These are phyloP conservation scores for Caenorhabditis uteleia DNA, from an alignment of 2,888 invertebrate species.

Conservation along the genomic window DNA sequence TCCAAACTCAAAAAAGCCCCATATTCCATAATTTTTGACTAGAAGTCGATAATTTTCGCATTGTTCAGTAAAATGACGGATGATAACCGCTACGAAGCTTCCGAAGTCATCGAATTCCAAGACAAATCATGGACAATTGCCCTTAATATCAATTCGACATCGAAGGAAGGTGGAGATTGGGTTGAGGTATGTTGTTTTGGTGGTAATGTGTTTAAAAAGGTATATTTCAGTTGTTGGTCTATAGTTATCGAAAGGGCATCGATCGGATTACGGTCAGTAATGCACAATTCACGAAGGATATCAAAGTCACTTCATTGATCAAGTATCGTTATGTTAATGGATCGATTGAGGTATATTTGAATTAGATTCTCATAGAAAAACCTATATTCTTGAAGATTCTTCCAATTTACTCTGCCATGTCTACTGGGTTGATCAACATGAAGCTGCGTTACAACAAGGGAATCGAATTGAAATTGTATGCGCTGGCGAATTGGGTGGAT, in stretches of 20 bases:
- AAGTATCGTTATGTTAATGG: slow-evolving; percentile 8
- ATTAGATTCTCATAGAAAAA: no score
- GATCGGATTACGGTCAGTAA: slow-evolving; percentile 1
- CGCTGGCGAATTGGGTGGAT: slow-evolving; percentile 14
- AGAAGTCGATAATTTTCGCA: no score
- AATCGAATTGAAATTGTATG: slow-evolving; percentile 15
- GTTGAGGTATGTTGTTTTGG: neutral
- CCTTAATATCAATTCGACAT: no score
- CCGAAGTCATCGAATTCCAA: no score
- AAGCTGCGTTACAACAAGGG: slow-evolving; percentile 10
- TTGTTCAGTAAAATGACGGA: no score
- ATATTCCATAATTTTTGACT: no score
- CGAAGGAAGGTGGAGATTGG: neutral
- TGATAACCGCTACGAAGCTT: no score
- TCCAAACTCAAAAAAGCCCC: no score
- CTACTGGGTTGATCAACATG: no score
- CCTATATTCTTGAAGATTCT: no score
- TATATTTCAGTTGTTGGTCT: slow-evolving; percentile 17
- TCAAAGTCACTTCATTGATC: slow-evolving; percentile 1
- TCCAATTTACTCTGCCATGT: no score
- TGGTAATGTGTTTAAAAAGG: neutral
- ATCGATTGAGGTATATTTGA: slow-evolving; percentile 8
- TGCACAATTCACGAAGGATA: neutral
- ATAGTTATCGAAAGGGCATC: slow-evolving; percentile 20
- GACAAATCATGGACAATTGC: no score